Evolutionary conservation across 2,113 vertebrate genomes (phyloP), one percentile per base, ranked within the genome.

Genomic region (Crotalus horridus): DNA sequence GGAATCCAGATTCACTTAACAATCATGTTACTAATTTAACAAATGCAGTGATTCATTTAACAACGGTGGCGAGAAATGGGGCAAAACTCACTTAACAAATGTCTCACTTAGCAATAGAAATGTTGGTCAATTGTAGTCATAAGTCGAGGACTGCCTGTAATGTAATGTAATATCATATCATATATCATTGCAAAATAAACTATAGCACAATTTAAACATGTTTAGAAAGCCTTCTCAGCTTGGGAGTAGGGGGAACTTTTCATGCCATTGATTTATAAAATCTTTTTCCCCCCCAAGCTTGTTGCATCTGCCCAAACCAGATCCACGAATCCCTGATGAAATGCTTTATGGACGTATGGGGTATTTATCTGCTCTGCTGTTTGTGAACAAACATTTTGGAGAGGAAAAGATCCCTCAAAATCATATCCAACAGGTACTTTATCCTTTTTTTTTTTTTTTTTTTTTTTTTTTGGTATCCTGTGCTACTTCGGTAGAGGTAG

Each of bases 301-400:
- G 93, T 97, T 99, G 93, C 98, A 98, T 94, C 96, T 98, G 1
- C 97, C 98, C 92, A 98, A 97, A 92, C 96, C 97, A 6, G 97
- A 98, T 6, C 96, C 98, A 0, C 98, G 96, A 12, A 97, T 98
- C 43, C 99, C 99, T 8, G 98, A 99, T 55, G 99, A 99, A 95
- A 96, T 99, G 94, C 98, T 99, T 0, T 99, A 99, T 0, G 99
- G 99, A 53, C 97, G 98, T 10, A 96, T 98, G 97, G 99, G 99
- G 33, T 99, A 98, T 92, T 97, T 99, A 24, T 99, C 97, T 93
- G 97, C 99, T 29, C 98, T 99, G 92, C 24, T 98, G 46, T 99
- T 99, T 95, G 97, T 99, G 96, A 99, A 99, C 97, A 98, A 98
- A 97, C 98, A 99, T 96, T 98, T 99, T 0, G 98, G 98, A 58